phyloP scores from a whole-genome alignment of 2,888 invertebrate genomes.

The Eledone cirrhosa region DNA sequence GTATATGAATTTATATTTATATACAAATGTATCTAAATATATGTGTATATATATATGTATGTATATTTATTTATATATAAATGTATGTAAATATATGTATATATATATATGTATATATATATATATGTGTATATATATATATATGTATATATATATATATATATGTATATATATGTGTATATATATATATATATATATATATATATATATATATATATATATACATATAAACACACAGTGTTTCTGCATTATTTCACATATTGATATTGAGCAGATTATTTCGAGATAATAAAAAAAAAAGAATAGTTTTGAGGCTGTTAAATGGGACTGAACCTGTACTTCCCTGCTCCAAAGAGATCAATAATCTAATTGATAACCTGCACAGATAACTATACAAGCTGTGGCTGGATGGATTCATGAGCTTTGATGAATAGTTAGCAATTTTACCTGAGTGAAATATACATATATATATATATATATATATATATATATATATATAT shows the following conservation, averaged over 20 bases:
- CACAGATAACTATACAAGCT: background rate
- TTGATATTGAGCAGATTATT: no score
- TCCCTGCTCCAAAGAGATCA: no score
- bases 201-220: background rate
- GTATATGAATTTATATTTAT: no score
- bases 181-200: background rate
- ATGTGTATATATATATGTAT: background rate
- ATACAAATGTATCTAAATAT: no score
- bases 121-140: background rate
- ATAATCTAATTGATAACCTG: no score
- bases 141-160: background rate
- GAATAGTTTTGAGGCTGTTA: no score
- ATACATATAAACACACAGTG: background rate
- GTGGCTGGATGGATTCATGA: background rate
- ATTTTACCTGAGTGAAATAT: background rate
- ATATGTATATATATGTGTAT: background rate
- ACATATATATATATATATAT: background rate
- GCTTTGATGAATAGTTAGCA: background rate
- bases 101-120: slow-evolving; percentile 6
- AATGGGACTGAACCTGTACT: no score
- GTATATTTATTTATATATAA: background rate
- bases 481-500: slow-evolving; percentile 6
- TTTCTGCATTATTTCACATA: no score
- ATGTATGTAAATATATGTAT: background rate
- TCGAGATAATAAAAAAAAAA: no score